Evolutionary conservation across 2,797 vertebrate genomes (phyloP).

Genomic region (Petrocephalus sullivani): DNA sequence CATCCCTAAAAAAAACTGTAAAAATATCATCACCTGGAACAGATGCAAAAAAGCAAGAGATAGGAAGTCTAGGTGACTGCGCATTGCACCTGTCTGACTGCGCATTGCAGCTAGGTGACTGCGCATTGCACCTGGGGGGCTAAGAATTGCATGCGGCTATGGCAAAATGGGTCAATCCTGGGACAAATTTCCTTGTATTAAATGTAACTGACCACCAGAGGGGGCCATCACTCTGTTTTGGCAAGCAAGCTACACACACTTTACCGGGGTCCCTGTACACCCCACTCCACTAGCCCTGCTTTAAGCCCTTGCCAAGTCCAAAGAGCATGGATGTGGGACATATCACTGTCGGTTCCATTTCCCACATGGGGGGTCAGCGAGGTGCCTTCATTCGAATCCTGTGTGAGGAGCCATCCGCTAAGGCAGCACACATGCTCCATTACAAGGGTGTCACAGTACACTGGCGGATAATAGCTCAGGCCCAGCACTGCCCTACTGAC

Average conservation of each 20-base stretch:
- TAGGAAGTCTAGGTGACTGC: background rate
- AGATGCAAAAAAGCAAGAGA: background rate
- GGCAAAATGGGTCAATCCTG: background rate
- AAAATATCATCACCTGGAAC: background rate
- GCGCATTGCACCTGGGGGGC: background rate
- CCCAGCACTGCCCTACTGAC: background rate
- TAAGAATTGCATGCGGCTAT: background rate
- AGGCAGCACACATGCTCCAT: background rate
- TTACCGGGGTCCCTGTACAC: background rate
- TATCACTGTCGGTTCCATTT: background rate
- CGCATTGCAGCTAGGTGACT: background rate
- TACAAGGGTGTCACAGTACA: background rate
- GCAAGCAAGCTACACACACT: background rate
- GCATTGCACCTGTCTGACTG: background rate
- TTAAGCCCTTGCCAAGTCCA: background rate
- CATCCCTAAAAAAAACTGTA: background rate
- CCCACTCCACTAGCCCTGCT: background rate
- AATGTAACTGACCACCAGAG: constrained; percentile 6
- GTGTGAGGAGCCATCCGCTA: background rate
- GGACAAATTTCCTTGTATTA: background rate
- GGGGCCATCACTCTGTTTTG: background rate
- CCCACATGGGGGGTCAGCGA: background rate
- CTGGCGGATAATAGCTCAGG: background rate
- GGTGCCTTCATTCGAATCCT: background rate
- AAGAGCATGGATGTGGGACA: background rate